phyloP scores from a whole-genome alignment of 2,888 invertebrate species.

The Pristionchus maxplancki region DNA sequence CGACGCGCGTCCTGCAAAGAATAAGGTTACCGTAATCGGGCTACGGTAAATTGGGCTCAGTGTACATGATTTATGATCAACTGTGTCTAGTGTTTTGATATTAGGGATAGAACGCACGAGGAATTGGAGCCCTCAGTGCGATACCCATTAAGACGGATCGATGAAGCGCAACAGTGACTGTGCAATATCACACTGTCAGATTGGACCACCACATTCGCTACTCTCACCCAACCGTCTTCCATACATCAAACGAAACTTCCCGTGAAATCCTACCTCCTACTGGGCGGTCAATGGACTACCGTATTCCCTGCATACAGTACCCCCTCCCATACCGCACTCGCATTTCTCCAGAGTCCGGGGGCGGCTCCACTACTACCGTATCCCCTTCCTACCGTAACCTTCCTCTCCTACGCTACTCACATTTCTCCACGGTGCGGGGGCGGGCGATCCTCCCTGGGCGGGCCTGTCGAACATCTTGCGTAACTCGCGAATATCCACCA shows the following conservation, averaged over 20 bases:
- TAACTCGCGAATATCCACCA: slow-evolving; percentile 46
- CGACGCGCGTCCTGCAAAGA: slow-evolving; percentile 10
- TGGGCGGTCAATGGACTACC: no score
- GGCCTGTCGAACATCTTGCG: slow-evolving; percentile 41
- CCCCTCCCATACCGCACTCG: no score
- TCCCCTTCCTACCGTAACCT: background rate
- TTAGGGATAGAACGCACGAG: background rate
- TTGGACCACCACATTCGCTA: background rate
- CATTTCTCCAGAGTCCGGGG: no score
- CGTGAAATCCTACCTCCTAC: background rate
- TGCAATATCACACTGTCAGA: background rate
- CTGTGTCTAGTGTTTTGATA: background rate
- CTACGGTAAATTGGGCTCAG: background rate
- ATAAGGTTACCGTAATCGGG: background rate
- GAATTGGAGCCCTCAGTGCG: background rate
- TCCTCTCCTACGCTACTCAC: background rate
- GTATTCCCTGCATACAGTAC: background rate
- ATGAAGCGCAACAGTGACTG: background rate
- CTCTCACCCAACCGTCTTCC: no score
- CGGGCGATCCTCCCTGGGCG: background rate
- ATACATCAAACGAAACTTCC: no score
- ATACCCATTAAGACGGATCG: background rate
- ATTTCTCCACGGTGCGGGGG: background rate
- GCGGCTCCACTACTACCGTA: no score
- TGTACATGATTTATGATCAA: no score